Percentiles rank a stretch among this genome's conserved stretches.
Evolutionary conservation across 2,888 invertebrate species (phyloP).

Genomic region (Aphodius sticticus): DNA sequence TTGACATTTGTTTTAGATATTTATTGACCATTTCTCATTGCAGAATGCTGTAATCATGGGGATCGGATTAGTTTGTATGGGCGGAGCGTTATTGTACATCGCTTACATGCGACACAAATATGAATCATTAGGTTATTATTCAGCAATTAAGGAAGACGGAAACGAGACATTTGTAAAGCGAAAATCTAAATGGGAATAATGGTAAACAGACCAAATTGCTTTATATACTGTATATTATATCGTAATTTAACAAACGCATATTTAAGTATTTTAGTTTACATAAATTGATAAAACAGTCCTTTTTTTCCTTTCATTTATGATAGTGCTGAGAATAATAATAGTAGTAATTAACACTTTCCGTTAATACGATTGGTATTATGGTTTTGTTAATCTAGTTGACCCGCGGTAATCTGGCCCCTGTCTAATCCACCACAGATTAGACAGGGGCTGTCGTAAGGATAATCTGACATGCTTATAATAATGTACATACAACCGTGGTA

Average conservation of each 20-base stretch:
- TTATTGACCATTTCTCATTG: slow-evolving; percentile 53
- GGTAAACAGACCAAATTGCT: background rate
- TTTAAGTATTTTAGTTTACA: background rate
- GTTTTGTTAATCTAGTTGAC: too few species aligned
- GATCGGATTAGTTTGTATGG: slow-evolving; percentile 78
- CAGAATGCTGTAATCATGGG: slow-evolving; percentile 90
- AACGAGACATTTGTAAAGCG: slow-evolving; percentile 77
- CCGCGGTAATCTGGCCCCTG: too few species aligned
- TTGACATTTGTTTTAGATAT: slow-evolving; percentile 14
- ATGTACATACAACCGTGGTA: too few species aligned
- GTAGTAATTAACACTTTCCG: too few species aligned
- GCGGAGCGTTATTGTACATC: slow-evolving; percentile 80
- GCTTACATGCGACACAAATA: slow-evolving; percentile 86
- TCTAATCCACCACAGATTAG: too few species aligned
- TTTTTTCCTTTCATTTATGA: too few species aligned
- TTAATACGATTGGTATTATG: too few species aligned
- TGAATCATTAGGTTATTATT: slow-evolving; percentile 80
- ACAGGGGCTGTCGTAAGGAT: too few species aligned
- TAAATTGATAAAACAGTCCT: background rate
- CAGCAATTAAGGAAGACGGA: slow-evolving; percentile 81
- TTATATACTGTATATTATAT: background rate
- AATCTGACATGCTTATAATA: too few species aligned
- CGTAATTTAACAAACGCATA: background rate
- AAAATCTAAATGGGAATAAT: slow-evolving; percentile 79
- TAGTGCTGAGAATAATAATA: too few species aligned